These are phyloP conservation scores for Carposina sasakii DNA, from an alignment of 1,140 invertebrate species.

Conservation along the genomic window DNA sequence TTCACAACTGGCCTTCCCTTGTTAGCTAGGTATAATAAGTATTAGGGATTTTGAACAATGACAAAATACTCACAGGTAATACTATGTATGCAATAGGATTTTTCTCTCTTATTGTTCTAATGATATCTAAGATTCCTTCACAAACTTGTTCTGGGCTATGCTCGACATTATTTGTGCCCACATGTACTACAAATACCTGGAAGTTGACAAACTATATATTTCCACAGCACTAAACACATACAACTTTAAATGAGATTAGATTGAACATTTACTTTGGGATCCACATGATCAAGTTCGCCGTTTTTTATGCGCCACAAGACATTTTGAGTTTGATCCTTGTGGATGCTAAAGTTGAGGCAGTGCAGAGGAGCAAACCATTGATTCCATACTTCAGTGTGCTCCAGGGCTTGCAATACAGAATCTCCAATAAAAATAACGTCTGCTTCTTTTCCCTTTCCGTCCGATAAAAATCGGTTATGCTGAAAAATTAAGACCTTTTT, in stretches of 20 bases:
- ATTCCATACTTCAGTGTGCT: conserved; percentile 87
- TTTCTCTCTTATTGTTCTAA: conserved; percentile 81
- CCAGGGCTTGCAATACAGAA: conserved; percentile 85
- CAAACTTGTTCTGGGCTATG: conserved; percentile 84
- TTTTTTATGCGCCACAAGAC: conserved; percentile 91
- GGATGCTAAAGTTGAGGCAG: conserved; percentile 92
- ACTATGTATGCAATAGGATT: conserved; percentile 86
- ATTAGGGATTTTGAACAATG: conserved; percentile 14
- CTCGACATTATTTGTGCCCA: conserved; percentile 90
- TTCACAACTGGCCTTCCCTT: too few species aligned
- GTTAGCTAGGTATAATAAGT: too few species aligned
- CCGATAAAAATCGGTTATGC: conserved; percentile 87
- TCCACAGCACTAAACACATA: not conserved
- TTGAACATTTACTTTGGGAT: conserved; percentile 81
- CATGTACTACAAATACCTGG: conserved; percentile 87
- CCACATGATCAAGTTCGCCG: conserved; percentile 89
- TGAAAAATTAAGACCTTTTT: conserved; percentile 60
- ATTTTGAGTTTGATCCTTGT: conserved; percentile 89
- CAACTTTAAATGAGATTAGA: conserved; percentile 10
- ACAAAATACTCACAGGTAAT: conserved; percentile 83
- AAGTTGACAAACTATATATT: conserved; percentile 21
- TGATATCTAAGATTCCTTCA: conserved; percentile 86
- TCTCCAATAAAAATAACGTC: conserved; percentile 94
- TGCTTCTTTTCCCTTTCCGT: conserved; percentile 89
- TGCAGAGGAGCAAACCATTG: conserved; percentile 90